These are phyloP conservation scores for Epinephelus moara DNA, from an alignment of 2,113 vertebrate species.

Conservation along the genomic window DNA sequence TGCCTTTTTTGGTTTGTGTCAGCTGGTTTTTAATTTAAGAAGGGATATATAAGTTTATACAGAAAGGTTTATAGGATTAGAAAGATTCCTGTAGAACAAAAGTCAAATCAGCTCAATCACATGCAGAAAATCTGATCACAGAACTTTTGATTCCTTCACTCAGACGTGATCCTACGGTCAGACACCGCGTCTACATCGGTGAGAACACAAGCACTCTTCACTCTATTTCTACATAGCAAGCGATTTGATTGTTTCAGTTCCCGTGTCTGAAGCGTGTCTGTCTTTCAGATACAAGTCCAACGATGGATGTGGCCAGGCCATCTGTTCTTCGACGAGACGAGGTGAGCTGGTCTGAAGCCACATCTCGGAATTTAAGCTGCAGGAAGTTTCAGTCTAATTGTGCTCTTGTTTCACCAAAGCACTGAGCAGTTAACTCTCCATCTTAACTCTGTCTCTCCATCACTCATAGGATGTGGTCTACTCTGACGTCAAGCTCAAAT, in stretches of 20 bases:
- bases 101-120: background rate
- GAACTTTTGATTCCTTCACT: background rate
- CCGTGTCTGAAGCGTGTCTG: background rate
- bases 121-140: conserved; percentile 10
- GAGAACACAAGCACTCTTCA: conserved; percentile 19
- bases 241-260: background rate
- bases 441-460: background rate
- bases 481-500: conserved; percentile 32
- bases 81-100: background rate
- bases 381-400: background rate
- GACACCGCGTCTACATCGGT: conserved; percentile 41
- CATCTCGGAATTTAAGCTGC: background rate
- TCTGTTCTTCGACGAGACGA: conserved; percentile 36
- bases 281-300: conserved; percentile 47
- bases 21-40: background rate
- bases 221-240: background rate
- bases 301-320: background rate
- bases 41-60: too few relatives aligned
- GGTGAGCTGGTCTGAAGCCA: conserved; percentile 28
- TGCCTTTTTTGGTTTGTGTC: background rate
- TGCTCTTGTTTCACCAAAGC: background rate
- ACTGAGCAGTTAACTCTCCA: background rate
- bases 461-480: conserved; percentile 66
- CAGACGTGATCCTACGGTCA: conserved; percentile 6
- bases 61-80: background rate